These are phyloP conservation scores for Cataglyphis albicans DNA, from an alignment of 2,888 invertebrate genomes.

Conservation along the genomic window DNA sequence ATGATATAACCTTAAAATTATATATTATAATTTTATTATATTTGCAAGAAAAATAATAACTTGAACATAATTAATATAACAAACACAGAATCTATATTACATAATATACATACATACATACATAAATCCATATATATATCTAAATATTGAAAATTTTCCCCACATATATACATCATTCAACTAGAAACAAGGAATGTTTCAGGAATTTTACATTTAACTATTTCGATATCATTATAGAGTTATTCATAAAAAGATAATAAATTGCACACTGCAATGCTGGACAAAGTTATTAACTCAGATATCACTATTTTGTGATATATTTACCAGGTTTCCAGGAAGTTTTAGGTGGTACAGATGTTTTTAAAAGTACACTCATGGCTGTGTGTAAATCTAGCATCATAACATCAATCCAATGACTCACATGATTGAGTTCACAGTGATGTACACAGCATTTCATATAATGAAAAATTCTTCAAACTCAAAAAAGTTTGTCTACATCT, in stretches of 20 bases:
- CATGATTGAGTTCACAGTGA: slow-evolving; percentile 51
- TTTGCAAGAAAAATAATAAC: neutral
- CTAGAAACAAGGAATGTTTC: neutral
- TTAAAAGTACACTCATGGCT: slow-evolving; percentile 73
- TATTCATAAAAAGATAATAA: neutral
- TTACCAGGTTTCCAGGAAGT: slow-evolving; percentile 84
- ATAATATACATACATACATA: neutral
- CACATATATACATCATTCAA: neutral
- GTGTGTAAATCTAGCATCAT: slow-evolving; percentile 72
- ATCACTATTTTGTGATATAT: slow-evolving; percentile 53
- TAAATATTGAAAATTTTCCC: neutral
- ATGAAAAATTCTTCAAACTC: neutral
- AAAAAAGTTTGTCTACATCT: slow-evolving; percentile 73
- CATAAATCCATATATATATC: neutral
- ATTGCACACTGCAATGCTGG: neutral
- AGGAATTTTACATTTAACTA: slow-evolving; percentile 7
- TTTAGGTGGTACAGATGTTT: slow-evolving; percentile 81
- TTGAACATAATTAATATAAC: neutral
- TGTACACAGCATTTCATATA: slow-evolving; percentile 22
- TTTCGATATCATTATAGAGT: neutral
- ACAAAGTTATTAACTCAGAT: neutral
- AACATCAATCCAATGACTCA: slow-evolving; percentile 60
- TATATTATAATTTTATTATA: slow-evolving; percentile 18
- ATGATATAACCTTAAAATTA: slow-evolving; percentile 31
- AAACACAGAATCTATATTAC: neutral